Evolutionary conservation across 2,113 vertebrate species (phyloP).

Genomic region (Erythrolamprus reginae): DNA sequence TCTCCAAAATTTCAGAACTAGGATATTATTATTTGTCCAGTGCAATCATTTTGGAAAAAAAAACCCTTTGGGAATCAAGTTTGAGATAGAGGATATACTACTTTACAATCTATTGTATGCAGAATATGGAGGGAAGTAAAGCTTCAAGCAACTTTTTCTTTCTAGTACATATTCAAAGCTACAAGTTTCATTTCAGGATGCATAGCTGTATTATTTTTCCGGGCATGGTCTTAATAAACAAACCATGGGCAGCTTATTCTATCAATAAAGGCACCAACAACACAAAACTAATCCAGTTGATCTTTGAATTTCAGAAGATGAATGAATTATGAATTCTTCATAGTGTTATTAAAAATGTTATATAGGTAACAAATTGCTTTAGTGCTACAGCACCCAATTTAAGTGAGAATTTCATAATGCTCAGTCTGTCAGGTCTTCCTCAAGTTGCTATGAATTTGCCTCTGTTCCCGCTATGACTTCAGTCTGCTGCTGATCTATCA

Average conservation of each 20-base stretch:
- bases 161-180: neutral
- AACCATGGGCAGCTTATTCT: neutral
- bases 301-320: neutral
- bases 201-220: neutral
- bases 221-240: neutral
- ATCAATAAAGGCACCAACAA: neutral
- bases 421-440: neutral
- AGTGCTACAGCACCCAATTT: neutral
- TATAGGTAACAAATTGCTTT: neutral
- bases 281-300: neutral
- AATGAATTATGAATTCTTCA: neutral
- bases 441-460: neutral
- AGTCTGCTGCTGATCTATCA: neutral
- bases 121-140: neutral
- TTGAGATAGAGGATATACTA: neutral
- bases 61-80: neutral
- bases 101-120: neutral
- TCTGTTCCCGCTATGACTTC: neutral
- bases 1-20: neutral
- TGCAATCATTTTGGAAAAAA: neutral
- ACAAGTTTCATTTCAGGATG: neutral
- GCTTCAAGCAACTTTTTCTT: neutral
- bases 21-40: neutral
- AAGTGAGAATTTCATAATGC: neutral
- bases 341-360: neutral